Evolutionary conservation across 2,888 invertebrate species (phyloP).

Genomic region (Labia minor): DNA sequence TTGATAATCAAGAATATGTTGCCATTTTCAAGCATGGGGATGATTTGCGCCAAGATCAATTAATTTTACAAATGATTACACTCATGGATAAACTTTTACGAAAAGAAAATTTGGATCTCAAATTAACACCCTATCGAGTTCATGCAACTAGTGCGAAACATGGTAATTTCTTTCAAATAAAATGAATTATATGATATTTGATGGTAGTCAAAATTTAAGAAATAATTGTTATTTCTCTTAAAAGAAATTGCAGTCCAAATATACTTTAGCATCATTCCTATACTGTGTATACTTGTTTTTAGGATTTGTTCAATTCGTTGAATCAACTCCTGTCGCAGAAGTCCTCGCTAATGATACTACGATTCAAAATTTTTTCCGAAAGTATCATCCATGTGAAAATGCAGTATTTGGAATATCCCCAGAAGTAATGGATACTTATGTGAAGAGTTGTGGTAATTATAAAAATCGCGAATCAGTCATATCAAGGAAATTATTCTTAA

Average conservation of each 20-base stretch:
- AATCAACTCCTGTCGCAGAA: constrained; percentile 85
- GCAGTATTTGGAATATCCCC: constrained; percentile 83
- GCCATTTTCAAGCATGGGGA: constrained; percentile 98
- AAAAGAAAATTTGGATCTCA: constrained; percentile 90
- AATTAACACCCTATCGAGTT: constrained; percentile 89
- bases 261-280: neutral
- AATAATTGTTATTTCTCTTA: constrained; percentile 15
- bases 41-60: constrained; percentile 92
- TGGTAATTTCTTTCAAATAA: constrained; percentile 37
- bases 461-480: too few species aligned
- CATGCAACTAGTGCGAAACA: constrained; percentile 92
- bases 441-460: constrained; percentile 68
- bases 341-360: constrained; percentile 76
- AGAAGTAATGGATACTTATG: constrained; percentile 96
- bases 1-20: constrained; percentile 72
- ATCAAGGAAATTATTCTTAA: too few species aligned
- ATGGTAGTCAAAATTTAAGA: neutral
- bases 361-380: constrained; percentile 86
- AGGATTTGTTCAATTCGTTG: constrained; percentile 90
- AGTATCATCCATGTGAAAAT: constrained; percentile 76
- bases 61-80: constrained; percentile 94
- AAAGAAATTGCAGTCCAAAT: neutral
- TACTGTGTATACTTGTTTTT: constrained; percentile 17
- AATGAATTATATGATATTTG: neutral
- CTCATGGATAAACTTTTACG: constrained; percentile 93